Base-by-base conservation (phyloP, 2,113 vertebrate species). In the Pygoscelis antarcticus region DNA sequence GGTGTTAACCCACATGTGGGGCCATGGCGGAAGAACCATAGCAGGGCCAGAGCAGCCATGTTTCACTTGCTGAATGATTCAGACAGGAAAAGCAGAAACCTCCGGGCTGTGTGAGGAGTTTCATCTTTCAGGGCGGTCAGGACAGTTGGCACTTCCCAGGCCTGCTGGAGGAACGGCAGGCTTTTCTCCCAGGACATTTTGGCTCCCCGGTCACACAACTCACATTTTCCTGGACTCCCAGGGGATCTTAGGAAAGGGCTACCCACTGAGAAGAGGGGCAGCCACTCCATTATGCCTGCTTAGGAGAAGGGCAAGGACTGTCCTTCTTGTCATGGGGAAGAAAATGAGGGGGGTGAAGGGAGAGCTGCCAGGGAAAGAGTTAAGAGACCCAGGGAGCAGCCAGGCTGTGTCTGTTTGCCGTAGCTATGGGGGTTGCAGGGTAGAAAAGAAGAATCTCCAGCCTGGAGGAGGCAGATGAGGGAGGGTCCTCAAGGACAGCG, bases 361-460 rank as follows among this genome's bases (percentile, higher is more conserved):
- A 79, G 30, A 88, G 3, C 6, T 61, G 72, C 25, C 44, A 61
- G 44, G 46, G 79, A 83, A 97, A 92, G 89, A 86, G 87, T 84
- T 83, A 90, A 93, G 75, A 76, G 69, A 75, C 26, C 12, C 49
- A 44, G 52, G 52, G 49, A 85, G 76, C 51, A 83, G 62, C 32
- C 4, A 22, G 66, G 46, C 54, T 87, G 40, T 11, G 30, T 71
- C 75, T 95, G 74, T 95, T 96, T 96, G 72, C 90, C 4, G 61
- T 92, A 95, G 68, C 90, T 91, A 54, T 32, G 83, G 49, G 65
- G 81, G 77, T 72, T 94, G 86, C 72, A 46, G 75, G 44, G 55
- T 47, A 62, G 85, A 75, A 81, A 58, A 70, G 74, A 95, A 75
- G 66, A 92, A 89, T 85, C 62, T 96, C 65, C 79, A 74, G 40